A percentile compares a stretch with the other conserved stretches of the same genome.
Conservation (phyloP, 2,888 invertebrate genomes). For the Sclerodermus sp. region DNA sequence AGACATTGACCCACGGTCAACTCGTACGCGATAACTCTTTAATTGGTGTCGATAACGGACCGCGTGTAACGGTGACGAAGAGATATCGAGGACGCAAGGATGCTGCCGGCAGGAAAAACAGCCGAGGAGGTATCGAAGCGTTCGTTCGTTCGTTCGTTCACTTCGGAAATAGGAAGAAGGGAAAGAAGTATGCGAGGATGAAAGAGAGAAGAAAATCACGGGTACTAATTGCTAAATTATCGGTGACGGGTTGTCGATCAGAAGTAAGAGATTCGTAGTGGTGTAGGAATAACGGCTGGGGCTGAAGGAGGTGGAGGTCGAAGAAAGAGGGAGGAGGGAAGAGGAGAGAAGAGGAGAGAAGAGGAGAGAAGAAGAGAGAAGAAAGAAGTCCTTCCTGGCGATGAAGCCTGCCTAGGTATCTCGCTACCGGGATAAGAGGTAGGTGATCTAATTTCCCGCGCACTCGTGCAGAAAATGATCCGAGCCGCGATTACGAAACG, state of each 20-base stretch:
- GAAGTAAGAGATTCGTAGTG: constrained; percentile 8
- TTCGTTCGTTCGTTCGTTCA: constrained; percentile 7
- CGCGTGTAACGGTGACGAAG: constrained; percentile 17
- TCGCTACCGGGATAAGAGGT: constrained; percentile 46
- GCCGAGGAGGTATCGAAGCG: not conserved
- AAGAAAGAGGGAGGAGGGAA: no score
- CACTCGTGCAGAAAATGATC: constrained; percentile 59
- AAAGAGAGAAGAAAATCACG: constrained; percentile 12
- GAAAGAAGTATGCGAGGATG: constrained; percentile 3
- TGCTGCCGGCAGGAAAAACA: constrained; percentile 4
- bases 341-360: constrained; percentile 7
- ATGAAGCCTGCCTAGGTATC: constrained; percentile 39
- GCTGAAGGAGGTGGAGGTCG: not conserved
- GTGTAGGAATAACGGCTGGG: no score
- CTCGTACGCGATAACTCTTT: constrained; percentile 14
- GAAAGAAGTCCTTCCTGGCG: constrained; percentile 15
- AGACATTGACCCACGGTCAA: no score
- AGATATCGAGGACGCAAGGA: constrained; percentile 5
- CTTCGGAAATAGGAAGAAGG: constrained; percentile 15
- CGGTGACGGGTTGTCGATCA: constrained; percentile 27
- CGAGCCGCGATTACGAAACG: constrained; percentile 54
- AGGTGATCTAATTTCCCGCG: constrained; percentile 57
- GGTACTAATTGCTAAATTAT: constrained; percentile 43
- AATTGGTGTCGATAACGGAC: constrained; percentile 11
- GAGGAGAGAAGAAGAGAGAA: constrained; percentile 13